Conservation (phyloP, 2,113 vertebrate species). For the Thermophis baileyi region DNA sequence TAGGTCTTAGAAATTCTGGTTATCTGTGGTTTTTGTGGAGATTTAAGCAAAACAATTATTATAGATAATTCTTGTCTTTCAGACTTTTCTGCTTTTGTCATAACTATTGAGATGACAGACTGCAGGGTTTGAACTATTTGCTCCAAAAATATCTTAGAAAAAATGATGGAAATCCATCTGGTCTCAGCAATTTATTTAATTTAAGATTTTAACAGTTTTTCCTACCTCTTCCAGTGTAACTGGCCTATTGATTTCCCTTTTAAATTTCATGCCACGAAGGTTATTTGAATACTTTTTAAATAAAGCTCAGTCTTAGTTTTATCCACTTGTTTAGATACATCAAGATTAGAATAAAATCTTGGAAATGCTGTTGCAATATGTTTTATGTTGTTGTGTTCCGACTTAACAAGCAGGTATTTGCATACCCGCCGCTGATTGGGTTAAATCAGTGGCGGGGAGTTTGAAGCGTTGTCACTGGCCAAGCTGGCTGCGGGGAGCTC, state of each 20-base stretch:
- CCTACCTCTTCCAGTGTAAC: neutral
- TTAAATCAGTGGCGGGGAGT: too few species aligned
- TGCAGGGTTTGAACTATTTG: neutral
- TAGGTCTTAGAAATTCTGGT: neutral
- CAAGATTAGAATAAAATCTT: neutral
- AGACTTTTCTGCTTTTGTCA: neutral
- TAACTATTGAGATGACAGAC: neutral
- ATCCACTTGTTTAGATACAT: neutral
- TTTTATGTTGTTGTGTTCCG: too few species aligned
- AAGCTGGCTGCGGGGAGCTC: too few species aligned
- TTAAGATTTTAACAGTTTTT: neutral
- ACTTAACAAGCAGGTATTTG: too few species aligned
- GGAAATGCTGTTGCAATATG: neutral
- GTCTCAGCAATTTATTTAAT: neutral
- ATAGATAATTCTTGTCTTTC: neutral
- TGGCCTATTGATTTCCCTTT: neutral
- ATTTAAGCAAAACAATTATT: neutral
- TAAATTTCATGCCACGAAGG: neutral
- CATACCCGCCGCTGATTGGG: too few species aligned
- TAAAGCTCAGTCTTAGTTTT: neutral
- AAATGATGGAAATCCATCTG: neutral
- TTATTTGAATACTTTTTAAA: neutral
- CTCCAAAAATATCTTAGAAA: neutral
- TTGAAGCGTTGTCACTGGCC: too few species aligned
- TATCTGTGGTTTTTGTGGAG: neutral